phyloP scores from a whole-genome alignment of 1,140 invertebrate genomes.

The Pararge aegeria region DNA sequence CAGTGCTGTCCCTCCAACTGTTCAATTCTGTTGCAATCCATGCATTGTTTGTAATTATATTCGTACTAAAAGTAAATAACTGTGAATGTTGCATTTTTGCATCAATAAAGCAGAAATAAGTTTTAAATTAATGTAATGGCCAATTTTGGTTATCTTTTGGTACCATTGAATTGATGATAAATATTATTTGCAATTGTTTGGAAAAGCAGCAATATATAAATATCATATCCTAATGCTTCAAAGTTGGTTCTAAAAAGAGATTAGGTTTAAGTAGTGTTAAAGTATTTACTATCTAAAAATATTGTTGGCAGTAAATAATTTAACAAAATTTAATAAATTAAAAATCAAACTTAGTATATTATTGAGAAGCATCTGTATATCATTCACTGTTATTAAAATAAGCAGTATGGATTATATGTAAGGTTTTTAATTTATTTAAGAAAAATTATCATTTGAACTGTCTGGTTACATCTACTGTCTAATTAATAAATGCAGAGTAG shows the following conservation, averaged over 20 bases:
- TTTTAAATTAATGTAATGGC: no score
- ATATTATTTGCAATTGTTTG: no score
- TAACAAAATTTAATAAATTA: slow-evolving; percentile 21
- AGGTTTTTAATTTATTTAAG: slow-evolving; percentile 7
- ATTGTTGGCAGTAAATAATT: slow-evolving; percentile 19
- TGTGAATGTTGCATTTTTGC: no score
- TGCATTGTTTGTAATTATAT: no score
- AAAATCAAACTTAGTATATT: neutral
- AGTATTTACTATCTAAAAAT: slow-evolving; percentile 22
- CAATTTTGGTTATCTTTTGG: no score
- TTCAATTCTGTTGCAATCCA: no score
- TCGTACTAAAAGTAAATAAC: no score
- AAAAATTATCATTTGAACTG: neutral
- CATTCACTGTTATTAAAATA: neutral
- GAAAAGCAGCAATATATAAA: no score
- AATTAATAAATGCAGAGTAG: neutral
- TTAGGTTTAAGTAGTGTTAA: slow-evolving; percentile 33
- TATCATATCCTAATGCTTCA: slow-evolving; percentile 9
- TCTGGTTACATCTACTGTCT: neutral
- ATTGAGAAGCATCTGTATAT: neutral
- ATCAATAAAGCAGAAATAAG: no score
- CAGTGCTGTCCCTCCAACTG: no score
- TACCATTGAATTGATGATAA: no score
- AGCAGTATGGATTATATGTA: slow-evolving; percentile 11
- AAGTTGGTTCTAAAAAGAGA: slow-evolving; percentile 20